Percentiles rank a stretch among this genome's conserved stretches.
phyloP scores from a whole-genome alignment of 2,797 vertebrate species.

The Petrocephalus sullivani region DNA sequence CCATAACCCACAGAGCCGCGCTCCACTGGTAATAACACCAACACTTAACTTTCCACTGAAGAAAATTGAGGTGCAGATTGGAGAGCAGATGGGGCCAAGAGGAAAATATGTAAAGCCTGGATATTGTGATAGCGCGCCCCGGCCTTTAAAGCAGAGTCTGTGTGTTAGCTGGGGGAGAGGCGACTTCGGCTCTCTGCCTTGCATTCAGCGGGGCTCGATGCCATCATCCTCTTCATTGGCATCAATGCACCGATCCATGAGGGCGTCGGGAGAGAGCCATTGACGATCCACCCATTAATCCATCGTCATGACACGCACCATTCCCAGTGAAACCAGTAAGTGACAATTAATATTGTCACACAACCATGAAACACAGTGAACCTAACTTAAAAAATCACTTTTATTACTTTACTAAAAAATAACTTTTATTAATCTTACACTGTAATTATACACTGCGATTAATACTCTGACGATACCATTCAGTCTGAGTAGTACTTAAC shows the following conservation, averaged over 20 bases:
- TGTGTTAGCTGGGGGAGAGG: neutral
- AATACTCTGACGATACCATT: neutral
- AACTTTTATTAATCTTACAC: neutral
- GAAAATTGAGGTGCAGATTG: neutral
- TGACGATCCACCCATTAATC: neutral
- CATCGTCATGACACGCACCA: neutral
- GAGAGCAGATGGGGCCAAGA: neutral
- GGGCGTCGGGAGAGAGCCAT: neutral
- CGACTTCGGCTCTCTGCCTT: neutral
- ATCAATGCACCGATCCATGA: neutral
- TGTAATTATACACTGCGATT: neutral
- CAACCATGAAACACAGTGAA: neutral
- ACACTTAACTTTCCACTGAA: neutral
- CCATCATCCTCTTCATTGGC: neutral
- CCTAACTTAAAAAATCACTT: too few relatives aligned
- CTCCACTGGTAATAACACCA: neutral
- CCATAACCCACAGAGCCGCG: neutral
- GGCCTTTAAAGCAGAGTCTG: neutral
- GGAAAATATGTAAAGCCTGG: neutral
- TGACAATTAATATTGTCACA: neutral
- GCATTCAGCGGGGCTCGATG: neutral
- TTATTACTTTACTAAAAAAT: too few relatives aligned
- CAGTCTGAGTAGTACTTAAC: neutral
- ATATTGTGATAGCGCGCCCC: neutral
- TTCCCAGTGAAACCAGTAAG: conserved; percentile 19